A percentile compares a stretch with the other conserved stretches of the same genome.
phyloP scores from a whole-genome alignment of 92 coral and sea anemone genomes.

The Nematostella vectensis region DNA sequence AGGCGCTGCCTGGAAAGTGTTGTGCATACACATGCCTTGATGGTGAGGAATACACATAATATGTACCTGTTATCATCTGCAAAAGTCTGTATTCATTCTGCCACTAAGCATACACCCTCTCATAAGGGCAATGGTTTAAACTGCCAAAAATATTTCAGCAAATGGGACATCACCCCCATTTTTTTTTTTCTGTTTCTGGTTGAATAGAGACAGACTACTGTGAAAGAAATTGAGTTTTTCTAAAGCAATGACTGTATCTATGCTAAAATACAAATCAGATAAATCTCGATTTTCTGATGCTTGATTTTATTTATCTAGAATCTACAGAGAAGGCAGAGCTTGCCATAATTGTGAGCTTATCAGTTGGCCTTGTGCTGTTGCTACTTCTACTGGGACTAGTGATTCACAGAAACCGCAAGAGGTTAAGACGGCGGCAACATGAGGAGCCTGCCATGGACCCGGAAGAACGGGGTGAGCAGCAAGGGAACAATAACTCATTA shows the following conservation, averaged over 20 bases:
- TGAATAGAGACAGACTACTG: no score
- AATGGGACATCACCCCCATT: no score
- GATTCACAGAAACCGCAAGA: constrained; percentile 64
- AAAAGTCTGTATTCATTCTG: no score
- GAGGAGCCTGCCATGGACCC: constrained; percentile 1
- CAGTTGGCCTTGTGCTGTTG: constrained; percentile 74
- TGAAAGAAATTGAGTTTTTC: no score
- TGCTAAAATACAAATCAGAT: no score
- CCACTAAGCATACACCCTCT: no score
- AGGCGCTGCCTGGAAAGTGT: constrained; percentile 80
- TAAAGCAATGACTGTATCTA: no score
- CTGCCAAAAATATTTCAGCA: no score
- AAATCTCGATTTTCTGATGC: no score
- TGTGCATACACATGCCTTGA: constrained; percentile 87
- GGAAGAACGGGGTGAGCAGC: constrained; percentile 27
- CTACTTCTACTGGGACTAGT: constrained; percentile 54
- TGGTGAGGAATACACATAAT: constrained; percentile 36
- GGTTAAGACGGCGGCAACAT: constrained; percentile 31
- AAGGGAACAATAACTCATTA: constrained; percentile 28
- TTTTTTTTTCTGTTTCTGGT: no score
- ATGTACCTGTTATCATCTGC: background rate
- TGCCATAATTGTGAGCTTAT: constrained; percentile 72
- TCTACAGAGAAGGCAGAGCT: constrained; percentile 60
- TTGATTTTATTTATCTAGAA: constrained; percentile 18
- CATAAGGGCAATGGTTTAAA: no score